Evolutionary conservation across 64 coral and sea anemone species (phyloP).

Genomic region (Dendrophyllia cribrosa): DNA sequence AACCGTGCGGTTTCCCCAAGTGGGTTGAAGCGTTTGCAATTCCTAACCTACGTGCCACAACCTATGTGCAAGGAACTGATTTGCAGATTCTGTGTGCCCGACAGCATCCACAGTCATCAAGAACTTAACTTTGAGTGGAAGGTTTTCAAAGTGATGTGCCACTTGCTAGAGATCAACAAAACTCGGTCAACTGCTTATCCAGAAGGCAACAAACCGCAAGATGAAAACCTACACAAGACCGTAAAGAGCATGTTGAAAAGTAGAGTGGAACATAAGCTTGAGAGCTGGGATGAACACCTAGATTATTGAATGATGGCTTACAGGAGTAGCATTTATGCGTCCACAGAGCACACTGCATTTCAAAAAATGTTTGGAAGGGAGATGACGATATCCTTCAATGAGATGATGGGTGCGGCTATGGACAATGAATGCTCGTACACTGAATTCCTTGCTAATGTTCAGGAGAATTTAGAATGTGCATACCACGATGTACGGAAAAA

Average conservation of each 20-base stretch:
- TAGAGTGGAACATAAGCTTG: slow-evolving; percentile 26
- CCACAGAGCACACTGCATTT: slow-evolving; percentile 35
- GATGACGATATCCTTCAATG: slow-evolving; percentile 50
- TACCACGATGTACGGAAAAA: slow-evolving; percentile 45
- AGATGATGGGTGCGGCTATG: slow-evolving; percentile 15
- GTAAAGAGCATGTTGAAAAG: slow-evolving; percentile 53
- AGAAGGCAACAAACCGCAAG: slow-evolving; percentile 65
- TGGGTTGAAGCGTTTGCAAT: slow-evolving; percentile 66
- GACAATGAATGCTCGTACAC: background rate
- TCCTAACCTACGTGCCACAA: no score
- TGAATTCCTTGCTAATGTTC: slow-evolving; percentile 15
- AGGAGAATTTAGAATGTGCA: background rate
- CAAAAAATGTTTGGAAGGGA: slow-evolving; percentile 45
- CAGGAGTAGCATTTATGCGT: slow-evolving; percentile 32
- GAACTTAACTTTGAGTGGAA: slow-evolving; percentile 47
- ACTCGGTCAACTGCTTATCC: no score
- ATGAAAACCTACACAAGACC: slow-evolving; percentile 60
- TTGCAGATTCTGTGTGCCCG: slow-evolving; percentile 62
- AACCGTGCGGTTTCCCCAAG: background rate
- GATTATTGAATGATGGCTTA: slow-evolving; percentile 53
- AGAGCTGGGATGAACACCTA: slow-evolving; percentile 55
- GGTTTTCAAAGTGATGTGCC: slow-evolving; percentile 54
- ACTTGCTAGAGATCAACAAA: no score
- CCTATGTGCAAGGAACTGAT: slow-evolving; percentile 51
- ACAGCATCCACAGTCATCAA: slow-evolving; percentile 65